These are phyloP conservation scores for Lithodes maja DNA, from an alignment of 2,888 invertebrate genomes.

Conservation along the genomic window DNA sequence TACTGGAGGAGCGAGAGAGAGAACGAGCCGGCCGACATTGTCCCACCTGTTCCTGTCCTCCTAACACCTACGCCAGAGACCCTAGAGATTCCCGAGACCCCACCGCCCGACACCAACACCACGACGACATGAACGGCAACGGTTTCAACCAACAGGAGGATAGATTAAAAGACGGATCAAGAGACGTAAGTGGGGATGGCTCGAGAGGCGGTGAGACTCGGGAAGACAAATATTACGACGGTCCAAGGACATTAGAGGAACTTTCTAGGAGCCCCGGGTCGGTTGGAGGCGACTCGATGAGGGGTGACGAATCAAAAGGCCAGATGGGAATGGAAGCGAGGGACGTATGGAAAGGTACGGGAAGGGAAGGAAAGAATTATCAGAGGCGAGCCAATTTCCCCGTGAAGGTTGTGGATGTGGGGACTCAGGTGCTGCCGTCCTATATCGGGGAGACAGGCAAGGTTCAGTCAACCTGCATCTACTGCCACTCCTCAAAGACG, in stretches of 20 bases:
- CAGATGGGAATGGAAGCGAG: background rate
- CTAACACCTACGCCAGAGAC: conserved; percentile 8
- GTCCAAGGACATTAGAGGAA: background rate
- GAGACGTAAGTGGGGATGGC: background rate
- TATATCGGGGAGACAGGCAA: conserved; percentile 70
- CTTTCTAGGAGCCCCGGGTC: background rate
- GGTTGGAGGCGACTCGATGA: background rate
- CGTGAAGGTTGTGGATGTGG: conserved; percentile 68
- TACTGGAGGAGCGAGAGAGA: conserved; percentile 84
- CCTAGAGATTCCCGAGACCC: background rate
- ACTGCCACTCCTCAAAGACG: conserved; percentile 66
- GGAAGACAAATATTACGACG: background rate
- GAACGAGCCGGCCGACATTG: conserved; percentile 76
- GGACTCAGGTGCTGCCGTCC: conserved; percentile 68
- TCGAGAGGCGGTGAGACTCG: background rate
- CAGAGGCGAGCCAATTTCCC: conserved; percentile 21
- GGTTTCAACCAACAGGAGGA: background rate
- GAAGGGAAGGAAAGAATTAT: background rate
- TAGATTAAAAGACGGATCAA: background rate
- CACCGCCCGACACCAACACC: background rate
- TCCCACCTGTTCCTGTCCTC: conserved; percentile 64
- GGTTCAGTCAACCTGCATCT: conserved; percentile 70
- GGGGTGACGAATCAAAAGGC: background rate
- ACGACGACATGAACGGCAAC: conserved; percentile 46
- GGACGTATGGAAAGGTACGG: background rate